Percentiles rank a stretch among this genome's conserved stretches.
phyloP scores from a whole-genome alignment of 2,888 invertebrate species.

The Himalopsyche kuldschensis region DNA sequence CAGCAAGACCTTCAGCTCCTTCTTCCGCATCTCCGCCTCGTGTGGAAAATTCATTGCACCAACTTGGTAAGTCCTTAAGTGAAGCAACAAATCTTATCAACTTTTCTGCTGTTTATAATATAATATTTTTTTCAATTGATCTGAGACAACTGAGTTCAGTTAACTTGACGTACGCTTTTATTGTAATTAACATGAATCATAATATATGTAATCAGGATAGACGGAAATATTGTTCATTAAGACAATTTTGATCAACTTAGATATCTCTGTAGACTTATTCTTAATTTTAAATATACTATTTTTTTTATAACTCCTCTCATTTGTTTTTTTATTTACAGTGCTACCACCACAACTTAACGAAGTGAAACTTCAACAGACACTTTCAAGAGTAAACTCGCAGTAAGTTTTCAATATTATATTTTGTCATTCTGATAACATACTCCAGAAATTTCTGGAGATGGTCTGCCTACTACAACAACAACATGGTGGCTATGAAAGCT shows the following conservation, averaged over 20 bases:
- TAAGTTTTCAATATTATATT: slow-evolving; percentile 15
- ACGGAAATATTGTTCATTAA: neutral
- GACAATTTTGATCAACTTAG: neutral
- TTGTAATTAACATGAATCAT: too few relatives aligned
- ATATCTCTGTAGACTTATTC: too few relatives aligned
- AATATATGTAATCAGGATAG: too few relatives aligned
- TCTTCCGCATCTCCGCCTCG: slow-evolving; percentile 33
- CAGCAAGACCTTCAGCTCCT: slow-evolving; percentile 28
- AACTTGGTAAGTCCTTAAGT: slow-evolving; percentile 20
- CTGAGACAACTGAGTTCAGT: too few relatives aligned
- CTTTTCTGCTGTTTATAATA: too few relatives aligned
- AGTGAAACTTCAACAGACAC: slow-evolving; percentile 49
- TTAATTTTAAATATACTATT: too few relatives aligned
- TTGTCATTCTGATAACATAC: neutral
- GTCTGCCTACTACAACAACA: neutral
- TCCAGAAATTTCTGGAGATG: neutral
- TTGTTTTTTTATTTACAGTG: slow-evolving; percentile 47
- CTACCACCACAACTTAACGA: slow-evolving; percentile 50
- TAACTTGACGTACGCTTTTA: too few relatives aligned
- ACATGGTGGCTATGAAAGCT: neutral
- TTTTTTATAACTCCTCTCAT: neutral
- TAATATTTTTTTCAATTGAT: too few relatives aligned
- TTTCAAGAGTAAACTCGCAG: slow-evolving; percentile 36
- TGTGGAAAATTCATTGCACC: slow-evolving; percentile 17
- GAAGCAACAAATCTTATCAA: too few relatives aligned